phyloP scores from a whole-genome alignment of 2,888 invertebrate genomes.

The Mycogona germanica region DNA sequence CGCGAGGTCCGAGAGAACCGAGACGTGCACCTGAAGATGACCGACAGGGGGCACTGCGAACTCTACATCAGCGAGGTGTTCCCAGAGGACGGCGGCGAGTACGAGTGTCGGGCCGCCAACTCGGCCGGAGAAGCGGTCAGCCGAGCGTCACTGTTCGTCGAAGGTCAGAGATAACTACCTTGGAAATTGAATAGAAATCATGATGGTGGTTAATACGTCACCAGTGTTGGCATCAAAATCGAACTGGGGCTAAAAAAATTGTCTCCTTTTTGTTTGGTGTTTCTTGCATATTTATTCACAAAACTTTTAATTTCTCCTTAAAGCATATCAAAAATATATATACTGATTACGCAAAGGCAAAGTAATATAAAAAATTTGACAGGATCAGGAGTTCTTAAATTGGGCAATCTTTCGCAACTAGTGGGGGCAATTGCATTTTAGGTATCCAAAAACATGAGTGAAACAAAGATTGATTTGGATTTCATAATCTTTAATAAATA shows the following conservation, averaged over 20 bases:
- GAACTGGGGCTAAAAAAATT: too few relatives aligned
- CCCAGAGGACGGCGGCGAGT: conserved; percentile 79
- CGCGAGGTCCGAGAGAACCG: conserved; percentile 26
- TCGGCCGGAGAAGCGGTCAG: conserved; percentile 68
- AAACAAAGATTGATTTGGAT: too few relatives aligned
- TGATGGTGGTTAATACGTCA: conserved; percentile 21
- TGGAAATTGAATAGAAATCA: conserved; percentile 25
- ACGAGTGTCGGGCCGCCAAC: conserved; percentile 70
- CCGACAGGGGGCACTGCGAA: conserved; percentile 58
- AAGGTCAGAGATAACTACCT: conserved; percentile 65
- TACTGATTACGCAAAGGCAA: too few relatives aligned
- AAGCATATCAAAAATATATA: too few relatives aligned
- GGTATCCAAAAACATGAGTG: too few relatives aligned
- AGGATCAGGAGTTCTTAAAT: too few relatives aligned
- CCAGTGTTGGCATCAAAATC: too few relatives aligned
- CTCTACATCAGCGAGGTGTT: conserved; percentile 74
- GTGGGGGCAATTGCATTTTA: too few relatives aligned
- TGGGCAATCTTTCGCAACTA: too few relatives aligned
- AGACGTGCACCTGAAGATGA: conserved; percentile 34
- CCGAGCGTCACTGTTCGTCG: conserved; percentile 57
- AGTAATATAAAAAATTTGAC: too few relatives aligned
- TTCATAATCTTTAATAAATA: too few relatives aligned
- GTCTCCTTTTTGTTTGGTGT: conserved; percentile 17
- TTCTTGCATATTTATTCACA: conserved; percentile 9
- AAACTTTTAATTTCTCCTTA: too few relatives aligned